Conservation (phyloP, 2,888 invertebrate genomes). For the Incurvaria masculella region DNA sequence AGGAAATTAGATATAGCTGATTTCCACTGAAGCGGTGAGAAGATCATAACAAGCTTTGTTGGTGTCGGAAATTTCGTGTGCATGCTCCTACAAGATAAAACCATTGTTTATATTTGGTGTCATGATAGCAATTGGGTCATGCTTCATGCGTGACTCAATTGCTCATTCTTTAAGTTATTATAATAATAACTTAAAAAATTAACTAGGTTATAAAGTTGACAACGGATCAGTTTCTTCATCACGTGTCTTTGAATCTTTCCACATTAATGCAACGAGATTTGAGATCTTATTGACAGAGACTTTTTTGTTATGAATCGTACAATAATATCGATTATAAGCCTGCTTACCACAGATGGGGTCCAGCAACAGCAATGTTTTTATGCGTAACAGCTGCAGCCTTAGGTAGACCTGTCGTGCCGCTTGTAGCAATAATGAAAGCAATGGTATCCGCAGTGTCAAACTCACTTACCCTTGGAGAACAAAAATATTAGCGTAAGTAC, state of each 20-base stretch:
- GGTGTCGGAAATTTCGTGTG: conserved; percentile 2
- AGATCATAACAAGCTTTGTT: not conserved
- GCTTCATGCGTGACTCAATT: no score
- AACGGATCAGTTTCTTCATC: no score
- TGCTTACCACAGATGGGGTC: conserved; percentile 19
- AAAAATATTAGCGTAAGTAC: no score
- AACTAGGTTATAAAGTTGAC: no score
- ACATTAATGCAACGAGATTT: no score
- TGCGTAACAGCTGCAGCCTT: conserved; percentile 24
- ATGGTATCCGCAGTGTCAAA: conserved; percentile 23
- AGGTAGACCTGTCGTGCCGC: conserved; percentile 28
- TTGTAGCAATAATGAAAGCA: conserved; percentile 22
- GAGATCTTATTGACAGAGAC: no score
- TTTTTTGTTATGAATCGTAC: no score
- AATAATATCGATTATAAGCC: no score
- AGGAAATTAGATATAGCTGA: not conserved
- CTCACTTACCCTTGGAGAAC: conserved; percentile 23
- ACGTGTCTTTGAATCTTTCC: no score
- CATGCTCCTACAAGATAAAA: conserved; percentile 1
- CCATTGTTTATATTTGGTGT: not conserved
- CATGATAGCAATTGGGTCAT: no score
- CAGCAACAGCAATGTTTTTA: conserved; percentile 17
- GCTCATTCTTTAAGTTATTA: no score
- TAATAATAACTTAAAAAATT: no score
- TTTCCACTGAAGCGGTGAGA: conserved; percentile 3